phyloP scores from a whole-genome alignment of 1,140 invertebrate genomes.

The Eulimnadia texana region DNA sequence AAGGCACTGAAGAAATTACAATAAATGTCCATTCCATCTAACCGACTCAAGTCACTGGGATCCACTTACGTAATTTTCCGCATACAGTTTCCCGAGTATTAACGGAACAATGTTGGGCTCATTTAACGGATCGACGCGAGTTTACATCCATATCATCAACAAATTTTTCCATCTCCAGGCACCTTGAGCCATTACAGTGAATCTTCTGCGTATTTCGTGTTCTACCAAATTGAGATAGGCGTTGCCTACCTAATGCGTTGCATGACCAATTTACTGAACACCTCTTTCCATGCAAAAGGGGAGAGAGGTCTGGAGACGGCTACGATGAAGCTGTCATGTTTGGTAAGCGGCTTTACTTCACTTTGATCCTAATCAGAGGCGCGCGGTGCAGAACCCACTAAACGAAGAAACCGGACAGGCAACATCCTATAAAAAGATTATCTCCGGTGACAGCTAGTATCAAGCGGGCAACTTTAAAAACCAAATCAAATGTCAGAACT shows the following conservation, averaged over 20 bases:
- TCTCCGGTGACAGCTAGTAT: neutral
- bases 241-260: neutral
- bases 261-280: neutral
- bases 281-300: neutral
- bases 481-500: neutral
- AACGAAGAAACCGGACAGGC: neutral
- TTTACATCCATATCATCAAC: neutral
- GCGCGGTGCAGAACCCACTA: neutral
- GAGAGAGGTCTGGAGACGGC: neutral
- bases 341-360: neutral
- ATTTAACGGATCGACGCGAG: neutral
- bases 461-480: neutral
- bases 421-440: neutral
- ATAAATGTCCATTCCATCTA: constrained; percentile 22
- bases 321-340: neutral
- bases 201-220: neutral
- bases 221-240: neutral
- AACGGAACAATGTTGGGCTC: constrained; percentile 3
- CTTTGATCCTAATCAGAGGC: neutral
- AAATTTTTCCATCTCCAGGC: neutral
- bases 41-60: constrained; percentile 16
- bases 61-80: constrained; percentile 19
- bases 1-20: constrained; percentile 16
- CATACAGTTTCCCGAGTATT: constrained; percentile 18
- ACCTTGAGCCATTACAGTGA: neutral